These are phyloP conservation scores for Drosophila longiperda DNA, from an alignment of 2,888 invertebrate genomes.

Conservation along the genomic window DNA sequence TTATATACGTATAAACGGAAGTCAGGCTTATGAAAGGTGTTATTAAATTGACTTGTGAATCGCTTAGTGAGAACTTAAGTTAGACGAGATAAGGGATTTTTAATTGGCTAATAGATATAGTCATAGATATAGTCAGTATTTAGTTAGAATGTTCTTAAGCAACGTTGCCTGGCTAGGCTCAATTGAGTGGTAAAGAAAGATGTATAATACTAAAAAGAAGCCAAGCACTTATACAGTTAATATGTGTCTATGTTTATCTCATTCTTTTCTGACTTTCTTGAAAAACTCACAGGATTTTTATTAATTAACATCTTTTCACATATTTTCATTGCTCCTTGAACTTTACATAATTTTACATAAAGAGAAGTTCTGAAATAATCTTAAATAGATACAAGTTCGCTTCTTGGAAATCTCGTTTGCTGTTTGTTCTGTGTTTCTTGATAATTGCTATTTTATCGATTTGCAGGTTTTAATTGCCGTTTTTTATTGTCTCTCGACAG, in stretches of 20 bases:
- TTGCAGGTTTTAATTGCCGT: conserved; percentile 54
- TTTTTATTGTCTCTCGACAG: conserved; percentile 52
- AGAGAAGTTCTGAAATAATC: neutral
- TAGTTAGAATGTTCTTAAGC: neutral
- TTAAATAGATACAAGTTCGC: neutral
- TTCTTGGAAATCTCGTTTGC: conserved; percentile 60
- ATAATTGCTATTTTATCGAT: conserved; percentile 75
- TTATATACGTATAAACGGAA: conserved; percentile 22
- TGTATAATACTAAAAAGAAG: neutral
- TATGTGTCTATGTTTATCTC: neutral
- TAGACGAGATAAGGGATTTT: neutral
- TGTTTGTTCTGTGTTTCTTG: conserved; percentile 30
- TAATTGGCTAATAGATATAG: neutral
- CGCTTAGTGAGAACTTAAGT: neutral
- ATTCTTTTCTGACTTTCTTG: neutral
- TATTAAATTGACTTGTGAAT: neutral
- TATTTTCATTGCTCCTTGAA: conserved; percentile 18
- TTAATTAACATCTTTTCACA: neutral
- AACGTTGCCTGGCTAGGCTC: neutral
- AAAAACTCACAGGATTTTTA: neutral
- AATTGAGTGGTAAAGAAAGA: neutral
- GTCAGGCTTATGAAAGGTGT: conserved; percentile 12
- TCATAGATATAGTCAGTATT: neutral
- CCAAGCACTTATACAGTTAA: neutral
- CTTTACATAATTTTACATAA: conserved; percentile 52